These are phyloP conservation scores for Cryptus armator DNA, from an alignment of 2,888 invertebrate species.

Conservation along the genomic window DNA sequence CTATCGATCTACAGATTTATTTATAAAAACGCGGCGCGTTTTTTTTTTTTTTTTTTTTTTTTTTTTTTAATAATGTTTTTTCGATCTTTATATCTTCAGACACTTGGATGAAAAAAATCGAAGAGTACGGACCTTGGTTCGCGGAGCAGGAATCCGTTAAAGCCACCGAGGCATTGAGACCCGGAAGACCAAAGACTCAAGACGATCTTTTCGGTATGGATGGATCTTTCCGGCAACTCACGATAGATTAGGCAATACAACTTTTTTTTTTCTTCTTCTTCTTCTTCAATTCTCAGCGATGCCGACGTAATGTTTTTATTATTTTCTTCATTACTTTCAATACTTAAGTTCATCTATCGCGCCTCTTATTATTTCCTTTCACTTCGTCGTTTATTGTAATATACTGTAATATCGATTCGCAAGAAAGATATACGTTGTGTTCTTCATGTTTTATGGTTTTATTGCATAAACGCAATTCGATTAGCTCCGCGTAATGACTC, in stretches of 20 bases:
- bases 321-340: background rate
- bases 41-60: background rate
- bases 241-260: slow-evolving; percentile 89
- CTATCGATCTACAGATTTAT: too few relatives aligned
- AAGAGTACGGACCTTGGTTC: slow-evolving; percentile 93
- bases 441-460: slow-evolving; percentile 9
- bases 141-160: slow-evolving; percentile 92
- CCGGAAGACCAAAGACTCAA: slow-evolving; percentile 94
- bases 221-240: slow-evolving; percentile 94
- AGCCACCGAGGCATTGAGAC: slow-evolving; percentile 92
- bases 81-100: slow-evolving; percentile 85
- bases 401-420: slow-evolving; percentile 15
- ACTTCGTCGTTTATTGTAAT: slow-evolving; percentile 16
- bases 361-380: slow-evolving; percentile 1
- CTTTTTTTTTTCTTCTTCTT: background rate
- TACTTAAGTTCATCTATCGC: slow-evolving; percentile 13
- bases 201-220: slow-evolving; percentile 96
- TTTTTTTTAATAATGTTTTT: background rate
- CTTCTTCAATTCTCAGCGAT: background rate
- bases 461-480: slow-evolving; percentile 15
- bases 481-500: background rate
- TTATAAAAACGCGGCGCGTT: background rate
- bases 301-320: background rate
- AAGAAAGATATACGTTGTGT: slow-evolving; percentile 12
- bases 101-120: slow-evolving; percentile 92